Conservation (phyloP, 1,140 invertebrate genomes). For the Drosophila orena region DNA sequence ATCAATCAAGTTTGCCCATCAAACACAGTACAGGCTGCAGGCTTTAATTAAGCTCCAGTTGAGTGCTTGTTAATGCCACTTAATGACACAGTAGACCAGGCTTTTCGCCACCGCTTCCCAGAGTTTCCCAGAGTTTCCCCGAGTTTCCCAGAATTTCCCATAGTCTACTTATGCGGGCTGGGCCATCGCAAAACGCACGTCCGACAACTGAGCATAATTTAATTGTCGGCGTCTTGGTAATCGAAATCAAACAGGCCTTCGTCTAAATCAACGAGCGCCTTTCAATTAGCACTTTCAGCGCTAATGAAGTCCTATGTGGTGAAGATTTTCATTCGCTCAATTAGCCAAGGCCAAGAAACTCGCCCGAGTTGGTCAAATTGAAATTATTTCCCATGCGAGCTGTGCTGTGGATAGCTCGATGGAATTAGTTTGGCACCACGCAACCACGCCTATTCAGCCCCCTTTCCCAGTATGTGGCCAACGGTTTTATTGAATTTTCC, state of each 20-base stretch:
- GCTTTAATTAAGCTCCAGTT: constrained; percentile 27
- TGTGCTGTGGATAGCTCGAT: constrained; percentile 18
- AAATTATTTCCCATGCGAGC: constrained; percentile 53
- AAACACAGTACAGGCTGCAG: background rate
- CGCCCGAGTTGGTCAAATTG: constrained; percentile 57
- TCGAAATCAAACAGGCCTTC: constrained; percentile 41
- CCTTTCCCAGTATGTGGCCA: constrained; percentile 32
- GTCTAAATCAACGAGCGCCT: constrained; percentile 10
- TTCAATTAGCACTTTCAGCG: constrained; percentile 56
- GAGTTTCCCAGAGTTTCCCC: constrained; percentile 9
- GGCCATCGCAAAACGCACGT: constrained; percentile 21
- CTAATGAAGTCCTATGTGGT: constrained; percentile 35
- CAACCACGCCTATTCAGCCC: constrained; percentile 39
- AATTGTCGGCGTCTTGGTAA: constrained; percentile 55
- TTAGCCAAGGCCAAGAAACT: constrained; percentile 52
- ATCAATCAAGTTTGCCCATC: constrained; percentile 7
- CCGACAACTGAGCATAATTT: constrained; percentile 57
- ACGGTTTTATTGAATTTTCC: constrained; percentile 72
- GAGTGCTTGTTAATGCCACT: constrained; percentile 38
- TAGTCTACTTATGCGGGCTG: constrained; percentile 60
- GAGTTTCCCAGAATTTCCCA: constrained; percentile 9
- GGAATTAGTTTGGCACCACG: constrained; percentile 64
- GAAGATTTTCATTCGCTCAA: constrained; percentile 57
- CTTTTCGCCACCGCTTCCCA: background rate
- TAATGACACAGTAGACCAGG: constrained; percentile 22